phyloP scores from a whole-genome alignment of 2,113 vertebrate species.

The Scalopus aquaticus region DNA sequence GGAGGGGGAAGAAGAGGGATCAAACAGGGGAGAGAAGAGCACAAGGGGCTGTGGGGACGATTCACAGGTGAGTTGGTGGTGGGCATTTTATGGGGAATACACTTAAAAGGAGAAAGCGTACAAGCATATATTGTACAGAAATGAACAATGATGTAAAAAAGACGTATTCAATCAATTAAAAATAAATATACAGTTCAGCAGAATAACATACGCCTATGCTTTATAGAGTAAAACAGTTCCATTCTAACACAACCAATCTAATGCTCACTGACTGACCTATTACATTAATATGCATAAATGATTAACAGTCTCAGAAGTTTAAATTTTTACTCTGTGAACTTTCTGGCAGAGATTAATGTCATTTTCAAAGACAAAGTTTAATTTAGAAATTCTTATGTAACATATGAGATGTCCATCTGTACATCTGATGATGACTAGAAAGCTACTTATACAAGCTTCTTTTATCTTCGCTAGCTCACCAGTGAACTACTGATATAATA shows the following conservation, averaged over 20 bases:
- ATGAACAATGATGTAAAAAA: too few species aligned
- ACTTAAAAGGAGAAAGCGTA: too few species aligned
- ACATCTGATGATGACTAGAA: neutral
- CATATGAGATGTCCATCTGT: neutral
- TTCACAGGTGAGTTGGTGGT: too few species aligned
- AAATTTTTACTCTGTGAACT: neutral
- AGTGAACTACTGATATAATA: neutral
- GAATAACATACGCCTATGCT: neutral
- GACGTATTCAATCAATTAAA: too few species aligned
- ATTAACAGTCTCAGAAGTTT: neutral
- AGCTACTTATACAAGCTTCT: neutral
- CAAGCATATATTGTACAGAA: too few species aligned
- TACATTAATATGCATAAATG: neutral
- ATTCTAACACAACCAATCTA: neutral
- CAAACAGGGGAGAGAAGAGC: too few species aligned
- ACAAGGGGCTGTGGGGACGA: too few species aligned
- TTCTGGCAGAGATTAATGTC: neutral
- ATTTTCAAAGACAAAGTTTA: neutral
- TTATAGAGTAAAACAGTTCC: neutral
- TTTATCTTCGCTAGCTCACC: slow-evolving; percentile 9
- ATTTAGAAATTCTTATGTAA: neutral
- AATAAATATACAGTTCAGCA: neutral
- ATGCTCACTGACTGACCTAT: neutral
- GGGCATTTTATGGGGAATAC: too few species aligned
- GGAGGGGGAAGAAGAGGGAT: too few species aligned